phyloP scores from a whole-genome alignment of 2,888 invertebrate species.

The Caenorhabditis virilis region DNA sequence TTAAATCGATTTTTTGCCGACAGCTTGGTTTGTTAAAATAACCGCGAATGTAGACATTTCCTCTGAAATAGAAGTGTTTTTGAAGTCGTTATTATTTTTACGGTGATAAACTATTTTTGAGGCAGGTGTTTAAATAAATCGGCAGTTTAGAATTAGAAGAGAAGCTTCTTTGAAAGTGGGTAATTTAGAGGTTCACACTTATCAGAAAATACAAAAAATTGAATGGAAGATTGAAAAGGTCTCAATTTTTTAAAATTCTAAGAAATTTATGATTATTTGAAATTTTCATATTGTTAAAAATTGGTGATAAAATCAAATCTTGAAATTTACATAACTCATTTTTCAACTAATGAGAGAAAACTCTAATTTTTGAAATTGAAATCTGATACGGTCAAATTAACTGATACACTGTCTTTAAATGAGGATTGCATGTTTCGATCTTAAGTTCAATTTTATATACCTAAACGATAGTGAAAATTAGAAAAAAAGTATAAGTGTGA shows the following conservation, averaged over 20 bases:
- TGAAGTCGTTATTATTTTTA: not conserved
- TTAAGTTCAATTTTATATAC: not conserved
- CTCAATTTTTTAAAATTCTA: no score
- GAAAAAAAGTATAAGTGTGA: not conserved
- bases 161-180: not conserved
- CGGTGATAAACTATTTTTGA: not conserved
- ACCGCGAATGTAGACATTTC: conserved; percentile 63
- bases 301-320: no score
- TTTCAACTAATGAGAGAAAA: no score
- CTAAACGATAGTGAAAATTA: no score
- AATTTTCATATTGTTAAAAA: no score
- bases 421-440: not conserved
- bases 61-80: conserved; percentile 43
- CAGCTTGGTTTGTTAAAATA: conserved; percentile 55
- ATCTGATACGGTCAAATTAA: no score
- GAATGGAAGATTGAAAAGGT: not conserved
- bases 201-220: not conserved
- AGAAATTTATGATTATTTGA: no score
- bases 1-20: conserved; percentile 56
- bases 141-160: not conserved
- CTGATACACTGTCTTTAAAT: no score
- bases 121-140: not conserved
- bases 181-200: not conserved
- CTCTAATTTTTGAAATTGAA: no score
- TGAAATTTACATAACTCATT: no score